Base-by-base conservation (phyloP, 64 coral and sea anemone species). In the Dendrophyllia cribrosa region DNA sequence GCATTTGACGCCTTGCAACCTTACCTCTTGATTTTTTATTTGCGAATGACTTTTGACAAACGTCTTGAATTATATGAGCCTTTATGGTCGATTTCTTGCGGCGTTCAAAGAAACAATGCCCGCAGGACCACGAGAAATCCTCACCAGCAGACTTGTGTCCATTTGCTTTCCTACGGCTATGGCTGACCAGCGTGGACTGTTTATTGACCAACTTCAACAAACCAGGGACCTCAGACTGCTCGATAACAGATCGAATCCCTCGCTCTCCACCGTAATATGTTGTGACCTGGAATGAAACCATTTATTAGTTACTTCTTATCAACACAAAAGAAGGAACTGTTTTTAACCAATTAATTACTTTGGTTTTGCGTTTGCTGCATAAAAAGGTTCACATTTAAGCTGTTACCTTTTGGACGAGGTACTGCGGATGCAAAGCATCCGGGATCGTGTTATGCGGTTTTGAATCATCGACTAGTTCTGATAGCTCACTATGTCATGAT, bases 51-150 rank as follows among this genome's bases (percentile, higher is more conserved):
- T 25, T 78, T 25, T 80, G 83, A 60, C 91, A 93, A 55, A 93
- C 91, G 47, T 60, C 26, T 65, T 75, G 92, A n/a, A 77, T 70
- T 7, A 93, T 65, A 59, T 93, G 85, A 34, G 85, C 82, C 58
- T 82, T 88, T 10, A 93, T 77, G 49, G 85, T 88, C 3, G 85
- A 93, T 73, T 93, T 93, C 52, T 93, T 93, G 48, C 51, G 61
- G 59, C 92, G 67, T 26, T 75, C 75, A 69, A 93, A 93, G 65
- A 88, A 93, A 53, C 92, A 93, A 58, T 53, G 58, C 12, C 92
- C 92, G 48, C 92, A 93, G 3, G 85, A 85, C 85, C 92, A 93
- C 14, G 24, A 70, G 46, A 93, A 88, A 43, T 75, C 91, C 66
- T 93, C 84, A 7, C 81, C 74, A 1, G 84, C 74, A 56, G 75